Evolutionary conservation across 1,140 invertebrate genomes (phyloP), one percentile per base, ranked within the genome.

Genomic region (Ctenoplectra terminalis): DNA sequence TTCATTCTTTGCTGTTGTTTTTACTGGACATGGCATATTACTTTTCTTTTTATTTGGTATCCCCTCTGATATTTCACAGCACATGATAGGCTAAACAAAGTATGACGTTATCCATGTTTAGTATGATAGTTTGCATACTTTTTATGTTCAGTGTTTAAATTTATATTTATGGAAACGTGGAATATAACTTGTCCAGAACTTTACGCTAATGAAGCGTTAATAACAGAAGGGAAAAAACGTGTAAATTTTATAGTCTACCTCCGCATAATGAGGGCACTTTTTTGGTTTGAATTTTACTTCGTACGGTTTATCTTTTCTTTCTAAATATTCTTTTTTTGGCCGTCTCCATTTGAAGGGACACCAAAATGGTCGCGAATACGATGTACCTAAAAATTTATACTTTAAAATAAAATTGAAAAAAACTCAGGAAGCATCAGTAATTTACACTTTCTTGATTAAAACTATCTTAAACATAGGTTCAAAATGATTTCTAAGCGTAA

Each of bases 21-120:
- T 72, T 2, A 37, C n/a, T n/a, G 48, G 58, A 17, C 17, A 17
- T 2, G 11, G 34, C 17, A 0, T 0, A 31, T n/a, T 1, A 0
- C 20, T 13, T 31, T 54, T 37, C 7, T 66, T 85, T 20, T 86
- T 83, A 20, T 60, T 79, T 34, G 91, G 87, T 77, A 91, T 92
- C 1, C 91, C 92, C 83, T 91, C 89, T 23, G 88, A 87, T 71
- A 87, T 81, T 20, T 90, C 84, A 40, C 71, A 86, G 40, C 70
- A 84, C 26, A 74, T 46, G n/a, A 73, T 82, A 9, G 87, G 73
- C 90, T 91, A 52, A 61, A 58, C 64, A 17, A 40, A 48, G 54
- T 64, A 20, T 29, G 11, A 34, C 17, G 26, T 77, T 56, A 56
- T 31, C 23, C 17, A 13, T 50, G 15, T 37, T 37, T 17, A 50